These are phyloP conservation scores for Stegastes partitus DNA, from an alignment of 2,113 vertebrate species.

Conservation along the genomic window DNA sequence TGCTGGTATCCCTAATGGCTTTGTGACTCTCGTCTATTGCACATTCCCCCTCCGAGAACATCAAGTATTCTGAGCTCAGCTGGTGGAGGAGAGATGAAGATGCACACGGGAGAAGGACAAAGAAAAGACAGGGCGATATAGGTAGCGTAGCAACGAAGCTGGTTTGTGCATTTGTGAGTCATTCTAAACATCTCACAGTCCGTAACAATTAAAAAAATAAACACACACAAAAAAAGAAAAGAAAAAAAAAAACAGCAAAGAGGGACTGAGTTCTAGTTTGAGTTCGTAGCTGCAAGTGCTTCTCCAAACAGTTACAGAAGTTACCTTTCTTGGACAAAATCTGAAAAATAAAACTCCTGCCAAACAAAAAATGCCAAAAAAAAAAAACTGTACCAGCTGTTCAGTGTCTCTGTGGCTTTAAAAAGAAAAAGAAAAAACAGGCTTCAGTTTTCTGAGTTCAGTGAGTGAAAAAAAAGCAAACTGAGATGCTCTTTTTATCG, in stretches of 20 bases:
- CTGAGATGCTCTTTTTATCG: constrained; percentile 3
- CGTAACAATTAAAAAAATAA: neutral
- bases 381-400: neutral
- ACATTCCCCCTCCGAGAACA: constrained; percentile 32
- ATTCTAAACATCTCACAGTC: neutral
- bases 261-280: neutral
- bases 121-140: neutral
- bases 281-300: constrained; percentile 52
- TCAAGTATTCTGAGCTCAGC: constrained; percentile 24
- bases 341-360: neutral
- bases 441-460: neutral
- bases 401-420: neutral
- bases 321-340: neutral
- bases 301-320: constrained; percentile 11
- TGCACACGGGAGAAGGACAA: neutral
- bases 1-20: constrained; percentile 45
- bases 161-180: neutral
- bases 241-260: constrained; percentile 9
- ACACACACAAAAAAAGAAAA: neutral
- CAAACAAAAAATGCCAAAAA: constrained; percentile 31
- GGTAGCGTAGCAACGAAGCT: neutral
- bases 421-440: constrained; percentile 10
- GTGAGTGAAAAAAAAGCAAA: neutral
- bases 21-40: constrained; percentile 26
- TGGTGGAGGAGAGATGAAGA: constrained; percentile 26